Evolutionary conservation across 2,888 invertebrate genomes (phyloP).

Genomic region (Drosophila sordidapex): DNA sequence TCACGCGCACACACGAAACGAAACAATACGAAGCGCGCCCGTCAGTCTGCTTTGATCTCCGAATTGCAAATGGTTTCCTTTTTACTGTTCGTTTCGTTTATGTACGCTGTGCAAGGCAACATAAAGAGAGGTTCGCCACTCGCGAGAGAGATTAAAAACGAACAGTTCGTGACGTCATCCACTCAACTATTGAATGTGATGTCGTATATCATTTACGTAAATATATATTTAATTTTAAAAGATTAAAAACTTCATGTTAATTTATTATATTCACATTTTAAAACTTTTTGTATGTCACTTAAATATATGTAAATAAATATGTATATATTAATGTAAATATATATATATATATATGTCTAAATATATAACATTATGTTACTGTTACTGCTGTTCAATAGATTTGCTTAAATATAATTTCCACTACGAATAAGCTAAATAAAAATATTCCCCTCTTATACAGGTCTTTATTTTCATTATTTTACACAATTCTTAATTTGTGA

Average conservation of each 20-base stretch:
- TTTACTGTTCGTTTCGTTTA: conserved; percentile 42
- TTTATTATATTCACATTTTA: neutral
- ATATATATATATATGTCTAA: neutral
- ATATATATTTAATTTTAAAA: neutral
- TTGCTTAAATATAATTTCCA: neutral
- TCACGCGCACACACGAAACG: conserved; percentile 47
- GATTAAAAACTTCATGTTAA: neutral
- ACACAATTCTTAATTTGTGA: neutral
- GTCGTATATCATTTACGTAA: neutral
- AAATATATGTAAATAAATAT: neutral
- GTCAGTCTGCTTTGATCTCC: conserved; percentile 55
- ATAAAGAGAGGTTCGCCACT: conserved; percentile 19
- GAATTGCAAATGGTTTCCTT: conserved; percentile 50
- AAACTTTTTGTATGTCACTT: neutral
- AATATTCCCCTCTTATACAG: neutral
- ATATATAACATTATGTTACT: neutral
- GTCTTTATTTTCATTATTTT: neutral
- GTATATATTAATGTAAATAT: neutral
- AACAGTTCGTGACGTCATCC: conserved; percentile 37
- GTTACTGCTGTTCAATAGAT: neutral
- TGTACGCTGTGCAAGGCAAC: conserved; percentile 34
- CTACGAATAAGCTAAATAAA: neutral
- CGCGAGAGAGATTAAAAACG: neutral
- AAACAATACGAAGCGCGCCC: conserved; percentile 53
- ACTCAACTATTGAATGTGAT: neutral